phyloP scores from a whole-genome alignment of 2,113 vertebrate species.

The Arvicanthis niloticus region DNA sequence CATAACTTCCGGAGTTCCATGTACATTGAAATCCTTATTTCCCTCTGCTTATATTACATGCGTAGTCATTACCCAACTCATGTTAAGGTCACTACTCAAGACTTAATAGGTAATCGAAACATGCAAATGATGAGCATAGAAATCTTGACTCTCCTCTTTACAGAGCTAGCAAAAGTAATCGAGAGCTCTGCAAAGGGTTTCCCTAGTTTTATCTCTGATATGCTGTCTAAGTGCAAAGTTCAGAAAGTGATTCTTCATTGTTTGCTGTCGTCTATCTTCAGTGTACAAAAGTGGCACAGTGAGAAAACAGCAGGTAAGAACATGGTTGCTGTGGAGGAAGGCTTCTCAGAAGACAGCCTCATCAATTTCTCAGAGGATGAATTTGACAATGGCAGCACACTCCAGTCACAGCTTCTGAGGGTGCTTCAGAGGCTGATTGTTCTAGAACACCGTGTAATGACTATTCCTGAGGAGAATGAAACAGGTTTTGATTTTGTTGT shows the following conservation, averaged over 20 bases:
- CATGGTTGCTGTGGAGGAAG: conserved; percentile 93
- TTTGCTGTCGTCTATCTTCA: conserved; percentile 97
- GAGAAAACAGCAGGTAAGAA: conserved; percentile 92
- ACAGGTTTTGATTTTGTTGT: conserved; percentile 93
- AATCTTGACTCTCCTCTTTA: conserved; percentile 96
- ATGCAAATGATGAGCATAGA: conserved; percentile 99
- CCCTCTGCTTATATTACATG: conserved; percentile 96
- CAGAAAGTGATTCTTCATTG: conserved; percentile 99
- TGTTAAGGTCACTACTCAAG: conserved; percentile 92
- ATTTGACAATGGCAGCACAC: conserved; percentile 94
- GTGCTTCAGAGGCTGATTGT: conserved; percentile 96
- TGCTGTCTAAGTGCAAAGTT: conserved; percentile 98
- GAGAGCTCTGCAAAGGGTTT: conserved; percentile 98
- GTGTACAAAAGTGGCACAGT: conserved; percentile 97
- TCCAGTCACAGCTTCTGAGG: conserved; percentile 96
- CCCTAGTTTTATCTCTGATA: conserved; percentile 97
- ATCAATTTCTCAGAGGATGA: conserved; percentile 99
- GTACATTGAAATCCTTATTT: conserved; percentile 99
- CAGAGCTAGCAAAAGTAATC: conserved; percentile 95
- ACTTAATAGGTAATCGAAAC: conserved; percentile 96
- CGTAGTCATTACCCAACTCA: conserved; percentile 97
- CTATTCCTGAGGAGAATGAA: conserved; percentile 93
- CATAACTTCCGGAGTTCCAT: conserved; percentile 98
- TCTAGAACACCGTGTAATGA: conserved; percentile 95
- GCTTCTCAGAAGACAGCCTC: conserved; percentile 96